These are phyloP conservation scores for Bos indicus DNA, from an alignment of 2,113 vertebrate species.

Conservation along the genomic window DNA sequence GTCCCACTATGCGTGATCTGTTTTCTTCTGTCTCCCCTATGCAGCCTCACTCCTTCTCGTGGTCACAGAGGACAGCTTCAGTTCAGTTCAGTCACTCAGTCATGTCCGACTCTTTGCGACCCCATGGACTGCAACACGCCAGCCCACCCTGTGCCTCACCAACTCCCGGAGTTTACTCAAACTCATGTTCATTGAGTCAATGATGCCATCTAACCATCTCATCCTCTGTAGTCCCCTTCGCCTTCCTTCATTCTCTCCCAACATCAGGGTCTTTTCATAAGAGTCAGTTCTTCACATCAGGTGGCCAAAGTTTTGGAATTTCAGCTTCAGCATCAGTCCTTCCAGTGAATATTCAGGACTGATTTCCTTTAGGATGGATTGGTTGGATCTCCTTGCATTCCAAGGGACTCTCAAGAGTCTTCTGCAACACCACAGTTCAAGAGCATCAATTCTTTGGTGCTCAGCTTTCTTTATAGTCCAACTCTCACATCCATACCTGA, in stretches of 20 bases:
- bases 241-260: not conserved
- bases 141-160: not conserved
- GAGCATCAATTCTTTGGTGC: not conserved
- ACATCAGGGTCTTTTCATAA: not conserved
- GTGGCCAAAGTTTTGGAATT: not conserved
- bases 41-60: fast-evolving
- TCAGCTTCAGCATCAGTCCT: not conserved
- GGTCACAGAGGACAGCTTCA: not conserved
- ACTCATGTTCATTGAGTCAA: not conserved
- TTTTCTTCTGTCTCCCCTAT: not conserved
- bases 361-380: not conserved
- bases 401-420: not conserved
- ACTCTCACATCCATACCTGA: not conserved
- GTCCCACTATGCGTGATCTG: fast-evolving
- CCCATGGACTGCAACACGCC: not conserved
- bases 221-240: not conserved
- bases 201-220: not conserved
- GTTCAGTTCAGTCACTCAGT: not conserved
- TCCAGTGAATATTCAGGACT: not conserved
- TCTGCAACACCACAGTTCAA: not conserved
- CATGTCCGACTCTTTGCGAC: not conserved
- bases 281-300: not conserved
- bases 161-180: not conserved
- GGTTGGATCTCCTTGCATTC: not conserved
- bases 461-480: not conserved